Conservation (phyloP, 2,113 vertebrate species). For the Microcebus ravelobensis region DNA sequence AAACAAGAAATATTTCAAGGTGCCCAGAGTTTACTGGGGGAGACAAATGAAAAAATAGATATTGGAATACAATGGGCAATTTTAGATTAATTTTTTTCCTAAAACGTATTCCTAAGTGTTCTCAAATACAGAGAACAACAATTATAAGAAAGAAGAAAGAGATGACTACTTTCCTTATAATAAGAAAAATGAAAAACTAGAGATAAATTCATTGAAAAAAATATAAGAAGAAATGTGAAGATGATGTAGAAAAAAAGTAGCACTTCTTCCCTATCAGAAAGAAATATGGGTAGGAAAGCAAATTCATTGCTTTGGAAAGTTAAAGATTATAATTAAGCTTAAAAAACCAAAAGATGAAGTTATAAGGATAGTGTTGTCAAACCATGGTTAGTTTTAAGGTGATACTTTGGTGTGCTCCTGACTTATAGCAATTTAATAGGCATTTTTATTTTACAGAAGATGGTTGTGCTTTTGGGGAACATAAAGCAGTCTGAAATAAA, state of each 20-base stretch:
- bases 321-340: slow-evolving; percentile 42
- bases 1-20: slow-evolving; percentile 24
- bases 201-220: background rate
- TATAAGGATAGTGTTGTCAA: background rate
- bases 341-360: background rate
- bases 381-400: background rate
- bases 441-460: slow-evolving; percentile 16
- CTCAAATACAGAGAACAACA: background rate
- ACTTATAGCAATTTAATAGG: background rate
- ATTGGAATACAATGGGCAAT: background rate
- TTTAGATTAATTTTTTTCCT: background rate
- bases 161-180: background rate
- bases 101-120: too few relatives aligned
- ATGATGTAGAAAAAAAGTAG: background rate
- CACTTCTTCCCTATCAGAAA: background rate
- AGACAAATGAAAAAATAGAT: background rate
- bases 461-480: background rate
- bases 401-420: background rate
- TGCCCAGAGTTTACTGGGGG: background rate
- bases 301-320: slow-evolving; percentile 33
- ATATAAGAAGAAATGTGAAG: background rate
- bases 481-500: background rate
- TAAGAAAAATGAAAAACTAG: background rate
- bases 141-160: background rate
- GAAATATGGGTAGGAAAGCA: background rate